Percentiles rank a stretch among this genome's conserved stretches.
Evolutionary conservation across 2,797 vertebrate species (phyloP).

Genomic region (Leuciscus waleckii): DNA sequence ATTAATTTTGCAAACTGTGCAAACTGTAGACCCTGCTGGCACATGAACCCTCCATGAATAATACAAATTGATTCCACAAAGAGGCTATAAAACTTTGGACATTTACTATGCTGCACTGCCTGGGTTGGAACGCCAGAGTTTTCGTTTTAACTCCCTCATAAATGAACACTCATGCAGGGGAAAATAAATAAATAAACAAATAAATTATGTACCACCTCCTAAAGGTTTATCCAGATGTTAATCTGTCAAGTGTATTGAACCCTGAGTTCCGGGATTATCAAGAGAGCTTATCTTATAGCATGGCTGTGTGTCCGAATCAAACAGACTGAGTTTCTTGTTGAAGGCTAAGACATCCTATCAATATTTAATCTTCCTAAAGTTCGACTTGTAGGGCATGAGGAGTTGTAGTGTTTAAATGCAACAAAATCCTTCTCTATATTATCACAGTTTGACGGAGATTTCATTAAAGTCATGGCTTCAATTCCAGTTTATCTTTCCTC

Average conservation of each 20-base stretch:
- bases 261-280: constrained; percentile 23
- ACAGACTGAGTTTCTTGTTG: constrained; percentile 67
- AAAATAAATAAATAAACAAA: constrained; percentile 38
- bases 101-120: constrained; percentile 28
- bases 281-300: background rate
- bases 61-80: constrained; percentile 48
- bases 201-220: constrained; percentile 24
- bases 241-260: constrained; percentile 26
- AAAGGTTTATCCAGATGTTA: constrained; percentile 19
- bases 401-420: background rate
- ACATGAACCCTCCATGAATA: constrained; percentile 39
- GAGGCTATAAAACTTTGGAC: constrained; percentile 43
- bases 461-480: constrained; percentile 31
- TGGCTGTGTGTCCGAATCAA: constrained; percentile 45
- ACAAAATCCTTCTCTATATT: background rate
- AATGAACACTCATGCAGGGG: constrained; percentile 18
- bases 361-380: constrained; percentile 63
- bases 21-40: constrained; percentile 43
- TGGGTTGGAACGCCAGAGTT: constrained; percentile 8
- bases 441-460: constrained; percentile 20
- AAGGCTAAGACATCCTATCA: constrained; percentile 68
- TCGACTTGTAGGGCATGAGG: constrained; percentile 6
- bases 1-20: constrained; percentile 49
- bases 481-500: constrained; percentile 28
- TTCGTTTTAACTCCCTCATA: constrained; percentile 26